Base-by-base conservation (phyloP, 2,797 vertebrate species). In the Poecilia wingei region DNA sequence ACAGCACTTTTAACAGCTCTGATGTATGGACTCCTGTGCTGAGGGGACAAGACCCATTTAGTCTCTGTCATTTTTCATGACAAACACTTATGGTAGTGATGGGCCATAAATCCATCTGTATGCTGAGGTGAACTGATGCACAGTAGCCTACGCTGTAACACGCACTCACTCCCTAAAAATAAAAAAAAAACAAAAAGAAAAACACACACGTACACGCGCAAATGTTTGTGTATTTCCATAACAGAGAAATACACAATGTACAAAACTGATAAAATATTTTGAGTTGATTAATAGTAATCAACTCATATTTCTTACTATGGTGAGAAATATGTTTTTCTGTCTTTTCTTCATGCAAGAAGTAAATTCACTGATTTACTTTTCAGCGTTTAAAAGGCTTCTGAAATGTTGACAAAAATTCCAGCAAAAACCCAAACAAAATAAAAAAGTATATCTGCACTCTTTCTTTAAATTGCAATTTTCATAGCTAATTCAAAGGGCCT, bases 51-150 rank as follows among this genome's bases (percentile, higher is more conserved):
- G 93, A 94, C 92, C 94, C 94, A 94, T 96, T 96, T 94, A 95
- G 92, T 92, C 93, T 84, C 93, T 92, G 94, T 94, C 95, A 95
- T 96, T 96, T 96, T 95, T 96, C 94, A 96, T 95, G 94, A 95
- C 92, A 95, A 95, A 95, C 93, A 94, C 93, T 94, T 93, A 93
- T 90, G 88, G 76, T 89, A 83, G 91, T 90, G 92, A 95, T 92
- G 89, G 92, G 91, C 90, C 80, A 90, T 96, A 95, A 96, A 96
- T 96, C 95, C 93, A 92, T 95, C 93, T 90, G 89, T 73, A 79
- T 73, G 85, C 84, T 77, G 78, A 84, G 82, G 80, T 84, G 81
- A 92, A 91, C 85, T 89, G 90, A 91, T 91, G 86, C 87, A 85
- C 92, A 70, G 85, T 73, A 82, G 86, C 80, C 80, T 82, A 78